These are phyloP conservation scores for Probosciger aterrimus DNA, from an alignment of 2,113 vertebrate species.

Conservation along the genomic window DNA sequence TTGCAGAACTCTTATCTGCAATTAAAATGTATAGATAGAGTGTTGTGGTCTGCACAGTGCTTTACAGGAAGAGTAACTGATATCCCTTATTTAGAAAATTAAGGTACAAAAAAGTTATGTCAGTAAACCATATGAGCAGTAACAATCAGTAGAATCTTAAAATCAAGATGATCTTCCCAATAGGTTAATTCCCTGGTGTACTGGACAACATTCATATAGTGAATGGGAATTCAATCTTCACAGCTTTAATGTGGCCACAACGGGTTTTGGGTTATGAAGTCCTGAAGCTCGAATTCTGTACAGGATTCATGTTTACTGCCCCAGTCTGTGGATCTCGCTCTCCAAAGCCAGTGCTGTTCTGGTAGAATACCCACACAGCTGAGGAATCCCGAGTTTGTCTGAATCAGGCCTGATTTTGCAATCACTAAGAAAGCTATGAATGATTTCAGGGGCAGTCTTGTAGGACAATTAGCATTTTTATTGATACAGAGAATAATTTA, in stretches of 20 bases:
- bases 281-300: not conserved
- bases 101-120: not conserved
- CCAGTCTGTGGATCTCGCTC: not conserved
- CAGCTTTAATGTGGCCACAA: not conserved
- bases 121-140: not conserved
- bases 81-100: not conserved
- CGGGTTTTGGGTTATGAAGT: not conserved
- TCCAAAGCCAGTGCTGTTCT: not conserved
- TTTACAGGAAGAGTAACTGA: not conserved
- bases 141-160: not conserved
- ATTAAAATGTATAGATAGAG: not conserved
- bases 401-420: not conserved
- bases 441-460: not conserved
- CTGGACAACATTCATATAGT: not conserved
- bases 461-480: not conserved
- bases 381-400: not conserved
- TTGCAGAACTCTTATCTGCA: not conserved
- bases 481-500: not conserved
- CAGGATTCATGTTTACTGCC: not conserved
- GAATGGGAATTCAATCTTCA: not conserved
- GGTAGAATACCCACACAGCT: not conserved
- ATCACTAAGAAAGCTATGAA: not conserved
- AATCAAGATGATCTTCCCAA: not conserved
- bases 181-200: not conserved
- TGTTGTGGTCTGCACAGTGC: not conserved